Evolutionary conservation across 2,888 invertebrate genomes (phyloP), one percentile per base, ranked within the genome.

Genomic region (Drosophila tripunctata): DNA sequence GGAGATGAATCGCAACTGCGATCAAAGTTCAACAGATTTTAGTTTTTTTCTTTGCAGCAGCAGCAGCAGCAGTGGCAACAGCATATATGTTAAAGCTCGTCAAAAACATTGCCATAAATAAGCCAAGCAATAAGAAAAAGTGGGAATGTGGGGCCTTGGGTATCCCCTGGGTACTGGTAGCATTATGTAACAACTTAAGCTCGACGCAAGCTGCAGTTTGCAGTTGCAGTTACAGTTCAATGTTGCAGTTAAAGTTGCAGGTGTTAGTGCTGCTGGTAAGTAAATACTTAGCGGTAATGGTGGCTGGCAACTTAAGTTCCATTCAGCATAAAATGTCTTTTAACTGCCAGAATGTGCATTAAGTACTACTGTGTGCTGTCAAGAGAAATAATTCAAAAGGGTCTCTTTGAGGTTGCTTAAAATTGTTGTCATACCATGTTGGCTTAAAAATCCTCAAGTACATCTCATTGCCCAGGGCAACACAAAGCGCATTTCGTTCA

Each of bases 21-120:
- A 78, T 81, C 85, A 81, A 77, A 81, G 79, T 74, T 84, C 67
- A 74, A 61, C 71, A 55, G 58, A 68, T 74, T 81, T 70, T 35
- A 5, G 21, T 21, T 33, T 24, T 0, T 27, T 47, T 31, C 19
- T 22, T n/a, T 15, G 14, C 24, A 63, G 54, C 35, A n/a, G 27
- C 27, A 27, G 10, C 27, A 10, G 27, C 27, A n/a, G 27, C 27
- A 45, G n/a, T n/a, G n/a, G n/a, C n/a, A n/a, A n/a, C n/a, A n/a
- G n/a, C 50, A 54, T 44, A 40, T 36, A 68, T 69, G 69, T 80
- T 83, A 73, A 83, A 84, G 80, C 81, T 81, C 81, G 76, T 81
- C 73, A 83, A 80, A n/a, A 73, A 67, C 55, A 64, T 55, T 55
- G 67, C 84, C 69, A 84, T 84, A 80, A 84, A 80, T 84, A 84